Percentiles rank a stretch among this genome's conserved stretches.
Conservation (phyloP, 1,140 invertebrate genomes). For the Pseudomyrmex concolor region DNA sequence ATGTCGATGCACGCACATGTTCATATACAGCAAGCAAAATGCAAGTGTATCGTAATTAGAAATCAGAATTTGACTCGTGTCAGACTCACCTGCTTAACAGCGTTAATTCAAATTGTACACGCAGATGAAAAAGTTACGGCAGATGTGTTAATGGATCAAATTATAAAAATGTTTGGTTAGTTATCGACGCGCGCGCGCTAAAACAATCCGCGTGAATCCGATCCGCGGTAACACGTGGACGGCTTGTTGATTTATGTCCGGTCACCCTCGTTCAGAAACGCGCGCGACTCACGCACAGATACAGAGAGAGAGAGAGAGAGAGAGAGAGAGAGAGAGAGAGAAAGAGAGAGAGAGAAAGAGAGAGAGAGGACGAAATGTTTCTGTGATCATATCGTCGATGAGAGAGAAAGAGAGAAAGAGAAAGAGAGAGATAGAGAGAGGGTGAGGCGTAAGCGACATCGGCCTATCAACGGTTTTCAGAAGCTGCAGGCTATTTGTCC, state of each 20-base stretch:
- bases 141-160: conserved; percentile 17
- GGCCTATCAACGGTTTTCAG: conserved; percentile 48
- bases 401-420: too few relatives aligned
- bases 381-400: conserved; percentile 41
- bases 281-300: conserved; percentile 1
- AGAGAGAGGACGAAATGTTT: conserved; percentile 44
- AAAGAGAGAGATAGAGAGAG: too few relatives aligned
- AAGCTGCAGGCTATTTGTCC: conserved; percentile 54
- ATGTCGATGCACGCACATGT: too few relatives aligned
- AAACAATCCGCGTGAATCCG: conserved; percentile 39
- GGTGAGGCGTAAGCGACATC: conserved; percentile 26
- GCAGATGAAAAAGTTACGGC: background rate
- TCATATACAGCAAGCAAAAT: too few relatives aligned
- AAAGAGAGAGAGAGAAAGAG: too few relatives aligned
- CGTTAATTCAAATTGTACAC: background rate
- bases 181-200: conserved; percentile 6
- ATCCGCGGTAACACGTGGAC: conserved; percentile 31
- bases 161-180: conserved; percentile 31
- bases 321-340: conserved; percentile 2
- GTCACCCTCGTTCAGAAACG: conserved; percentile 15
- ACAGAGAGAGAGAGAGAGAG: background rate
- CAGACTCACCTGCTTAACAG: too few relatives aligned
- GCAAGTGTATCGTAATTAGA: too few relatives aligned
- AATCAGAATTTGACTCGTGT: too few relatives aligned
- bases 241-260: conserved; percentile 40